Percentiles rank a stretch among this genome's conserved stretches.
These are phyloP conservation scores for Anodontia alba DNA, from an alignment of 2,888 invertebrate genomes.

Conservation along the genomic window DNA sequence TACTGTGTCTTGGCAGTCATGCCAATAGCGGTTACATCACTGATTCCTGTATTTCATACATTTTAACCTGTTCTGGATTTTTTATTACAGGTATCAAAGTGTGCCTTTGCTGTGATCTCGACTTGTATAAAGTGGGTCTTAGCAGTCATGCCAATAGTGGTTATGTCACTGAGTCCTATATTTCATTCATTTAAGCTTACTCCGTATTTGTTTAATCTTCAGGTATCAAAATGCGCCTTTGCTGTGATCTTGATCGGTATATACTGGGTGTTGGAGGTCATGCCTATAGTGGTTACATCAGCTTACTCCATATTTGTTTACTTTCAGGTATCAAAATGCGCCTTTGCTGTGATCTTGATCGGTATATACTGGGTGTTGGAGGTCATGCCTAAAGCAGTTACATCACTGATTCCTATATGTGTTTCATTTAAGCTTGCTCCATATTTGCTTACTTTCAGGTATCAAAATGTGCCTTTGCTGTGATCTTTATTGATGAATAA, in stretches of 20 bases:
- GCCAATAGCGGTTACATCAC: conserved; percentile 81
- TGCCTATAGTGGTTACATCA: conserved; percentile 81
- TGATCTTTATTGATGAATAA: conserved; percentile 78
- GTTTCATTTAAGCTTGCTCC: too few relatives aligned
- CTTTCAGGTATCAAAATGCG: conserved; percentile 76
- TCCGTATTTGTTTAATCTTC: conserved; percentile 39
- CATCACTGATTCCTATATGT: conserved; percentile 80
- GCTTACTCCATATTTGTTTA: too few relatives aligned
- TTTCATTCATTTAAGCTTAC: too few relatives aligned
- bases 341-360: conserved; percentile 77
- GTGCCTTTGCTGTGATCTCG: conserved; percentile 76
- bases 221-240: conserved; percentile 77
- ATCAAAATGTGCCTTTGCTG: conserved; percentile 75
- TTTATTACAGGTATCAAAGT: conserved; percentile 76
- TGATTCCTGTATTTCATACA: conserved; percentile 80
- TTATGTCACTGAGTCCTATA: conserved; percentile 81
- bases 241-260: conserved; percentile 77
- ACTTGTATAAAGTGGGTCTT: conserved; percentile 81
- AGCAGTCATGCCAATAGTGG: conserved; percentile 80
- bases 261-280: conserved; percentile 81
- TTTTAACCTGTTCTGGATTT: too few relatives aligned
- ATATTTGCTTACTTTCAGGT: conserved; percentile 64
- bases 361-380: conserved; percentile 81
- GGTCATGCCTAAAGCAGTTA: conserved; percentile 80
- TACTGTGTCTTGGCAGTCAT: conserved; percentile 82